A percentile compares a stretch with the other conserved stretches of the same genome.
These are phyloP conservation scores for Lycia hirtaria DNA, from an alignment of 2,888 invertebrate genomes.

Conservation along the genomic window DNA sequence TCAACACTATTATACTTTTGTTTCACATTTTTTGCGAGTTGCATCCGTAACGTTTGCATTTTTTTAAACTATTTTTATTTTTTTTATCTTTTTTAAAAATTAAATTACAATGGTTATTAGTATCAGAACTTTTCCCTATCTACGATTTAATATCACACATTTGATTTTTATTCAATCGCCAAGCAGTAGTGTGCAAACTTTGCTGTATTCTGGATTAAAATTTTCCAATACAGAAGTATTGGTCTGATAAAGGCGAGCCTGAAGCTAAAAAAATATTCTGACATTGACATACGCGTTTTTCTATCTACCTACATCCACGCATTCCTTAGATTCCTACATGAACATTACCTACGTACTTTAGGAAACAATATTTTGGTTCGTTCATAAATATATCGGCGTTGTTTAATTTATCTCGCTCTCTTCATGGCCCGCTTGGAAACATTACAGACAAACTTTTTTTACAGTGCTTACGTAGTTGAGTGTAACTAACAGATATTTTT, in stretches of 20 bases:
- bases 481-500: constrained; percentile 5
- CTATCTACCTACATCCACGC: constrained; percentile 38
- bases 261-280: not conserved
- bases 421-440: constrained; percentile 47
- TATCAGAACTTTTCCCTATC: no score
- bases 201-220: no score
- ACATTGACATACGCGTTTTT: constrained; percentile 29
- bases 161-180: no score
- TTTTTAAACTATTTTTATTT: no score
- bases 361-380: constrained; percentile 32
- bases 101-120: no score
- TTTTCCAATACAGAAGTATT: no score
- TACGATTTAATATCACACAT: no score
- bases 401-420: constrained; percentile 47
- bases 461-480: constrained; percentile 8
- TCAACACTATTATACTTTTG: constrained; percentile 56
- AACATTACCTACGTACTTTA: constrained; percentile 6
- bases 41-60: constrained; percentile 47
- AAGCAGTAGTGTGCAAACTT: no score
- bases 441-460: constrained; percentile 36
- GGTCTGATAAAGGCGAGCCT: no score
- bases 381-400: constrained; percentile 41
- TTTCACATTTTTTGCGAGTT: constrained; percentile 47
- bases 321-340: constrained; percentile 13
- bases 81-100: no score